These are phyloP conservation scores for Thrips palmi DNA, from an alignment of 1,140 invertebrate species.

Conservation along the genomic window DNA sequence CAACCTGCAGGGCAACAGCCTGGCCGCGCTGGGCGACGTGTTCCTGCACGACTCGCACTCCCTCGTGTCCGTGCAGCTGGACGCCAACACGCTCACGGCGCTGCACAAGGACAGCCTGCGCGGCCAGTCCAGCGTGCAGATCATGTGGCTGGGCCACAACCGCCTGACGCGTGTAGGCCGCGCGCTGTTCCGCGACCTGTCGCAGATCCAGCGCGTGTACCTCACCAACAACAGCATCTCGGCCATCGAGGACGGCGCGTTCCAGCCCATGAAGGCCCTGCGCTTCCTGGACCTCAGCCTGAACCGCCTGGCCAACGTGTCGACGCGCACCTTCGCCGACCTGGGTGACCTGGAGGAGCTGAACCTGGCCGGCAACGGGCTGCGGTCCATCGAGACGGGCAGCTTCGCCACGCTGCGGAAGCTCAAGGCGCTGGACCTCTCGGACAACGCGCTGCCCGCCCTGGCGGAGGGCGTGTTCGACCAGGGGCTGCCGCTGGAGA, in stretches of 20 bases:
- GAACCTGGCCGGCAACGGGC: slow-evolving; percentile 36
- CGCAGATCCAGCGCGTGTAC: slow-evolving; percentile 56
- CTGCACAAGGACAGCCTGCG: slow-evolving; percentile 60
- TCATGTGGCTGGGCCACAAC: slow-evolving; percentile 74
- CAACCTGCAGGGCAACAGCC: slow-evolving; percentile 65
- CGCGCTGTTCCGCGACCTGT: slow-evolving; percentile 52
- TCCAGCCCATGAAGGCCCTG: slow-evolving; percentile 50
- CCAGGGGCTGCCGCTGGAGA: slow-evolving; percentile 33
- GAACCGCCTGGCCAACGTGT: slow-evolving; percentile 47
- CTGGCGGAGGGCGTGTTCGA: slow-evolving; percentile 38
- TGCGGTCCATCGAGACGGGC: slow-evolving; percentile 33
- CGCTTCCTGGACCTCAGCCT: slow-evolving; percentile 60
- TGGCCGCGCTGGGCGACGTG: slow-evolving; percentile 59
- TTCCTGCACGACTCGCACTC: slow-evolving; percentile 44
- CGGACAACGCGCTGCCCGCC: slow-evolving; percentile 34
- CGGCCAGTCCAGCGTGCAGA: slow-evolving; percentile 60
- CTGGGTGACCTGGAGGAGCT: slow-evolving; percentile 46
- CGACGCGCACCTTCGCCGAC: slow-evolving; percentile 40
- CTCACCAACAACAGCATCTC: slow-evolving; percentile 66
- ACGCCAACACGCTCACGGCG: slow-evolving; percentile 56
- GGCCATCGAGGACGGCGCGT: slow-evolving; percentile 59
- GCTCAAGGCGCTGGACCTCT: slow-evolving; percentile 37
- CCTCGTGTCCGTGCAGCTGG: slow-evolving; percentile 67
- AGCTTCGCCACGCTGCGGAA: slow-evolving; percentile 37
- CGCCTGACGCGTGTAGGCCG: slow-evolving; percentile 49